A percentile compares a stretch with the other conserved stretches of the same genome.
These are phyloP conservation scores for Papilio dardanus DNA, from an alignment of 1,140 invertebrate genomes.

Conservation along the genomic window DNA sequence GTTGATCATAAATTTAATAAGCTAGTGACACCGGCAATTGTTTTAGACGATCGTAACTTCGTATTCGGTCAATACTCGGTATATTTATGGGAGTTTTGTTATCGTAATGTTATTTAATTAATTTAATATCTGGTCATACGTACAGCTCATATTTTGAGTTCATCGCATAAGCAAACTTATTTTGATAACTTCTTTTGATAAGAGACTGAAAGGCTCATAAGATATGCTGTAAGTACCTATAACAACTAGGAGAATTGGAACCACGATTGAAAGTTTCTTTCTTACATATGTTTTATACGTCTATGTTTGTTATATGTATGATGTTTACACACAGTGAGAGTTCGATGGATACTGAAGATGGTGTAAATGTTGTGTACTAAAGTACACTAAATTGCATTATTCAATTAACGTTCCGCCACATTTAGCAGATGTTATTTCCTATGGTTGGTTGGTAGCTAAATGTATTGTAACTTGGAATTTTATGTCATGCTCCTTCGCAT, in stretches of 20 bases:
- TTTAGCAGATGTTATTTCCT: constrained; percentile 25
- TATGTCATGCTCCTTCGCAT: constrained; percentile 11
- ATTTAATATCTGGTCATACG: background rate
- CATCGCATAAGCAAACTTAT: background rate
- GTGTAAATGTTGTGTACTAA: background rate
- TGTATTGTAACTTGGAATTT: constrained; percentile 21
- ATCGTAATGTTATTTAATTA: background rate
- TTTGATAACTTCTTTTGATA: too few relatives aligned
- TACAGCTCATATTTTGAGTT: background rate
- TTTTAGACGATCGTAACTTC: constrained; percentile 24
- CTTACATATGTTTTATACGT: background rate
- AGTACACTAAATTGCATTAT: constrained; percentile 24
- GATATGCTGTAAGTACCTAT: background rate
- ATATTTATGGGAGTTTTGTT: background rate
- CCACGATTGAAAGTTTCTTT: background rate
- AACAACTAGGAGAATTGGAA: background rate
- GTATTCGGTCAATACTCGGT: constrained; percentile 18
- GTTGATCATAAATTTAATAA: constrained; percentile 53
- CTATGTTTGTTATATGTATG: background rate
- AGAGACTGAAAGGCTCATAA: background rate
- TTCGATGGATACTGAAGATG: background rate
- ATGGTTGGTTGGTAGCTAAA: constrained; percentile 16
- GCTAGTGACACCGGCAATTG: constrained; percentile 37
- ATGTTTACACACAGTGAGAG: background rate
- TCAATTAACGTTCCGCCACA: constrained; percentile 9